Conservation (phyloP, 2,797 vertebrate species). For the Clarias fuscus region DNA sequence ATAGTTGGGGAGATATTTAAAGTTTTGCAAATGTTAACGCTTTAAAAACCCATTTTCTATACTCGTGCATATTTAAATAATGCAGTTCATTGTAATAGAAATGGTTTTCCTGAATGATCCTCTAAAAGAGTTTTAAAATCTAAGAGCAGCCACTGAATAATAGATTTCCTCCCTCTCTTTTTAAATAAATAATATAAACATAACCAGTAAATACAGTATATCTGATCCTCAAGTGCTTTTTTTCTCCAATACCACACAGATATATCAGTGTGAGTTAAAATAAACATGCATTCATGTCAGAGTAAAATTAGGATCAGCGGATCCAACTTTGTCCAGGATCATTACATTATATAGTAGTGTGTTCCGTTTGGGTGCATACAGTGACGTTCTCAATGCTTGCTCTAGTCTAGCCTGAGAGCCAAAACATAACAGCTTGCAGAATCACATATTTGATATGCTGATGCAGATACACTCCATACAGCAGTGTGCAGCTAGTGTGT, state of each 20-base stretch:
- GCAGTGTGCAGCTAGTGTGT: not conserved
- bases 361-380: not conserved
- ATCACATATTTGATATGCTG: not conserved
- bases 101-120: not conserved
- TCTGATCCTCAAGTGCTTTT: not conserved
- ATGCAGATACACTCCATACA: not conserved
- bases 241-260: not conserved
- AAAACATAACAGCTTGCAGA: not conserved
- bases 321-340: not conserved
- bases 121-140: not conserved
- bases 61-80: not conserved
- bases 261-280: not conserved
- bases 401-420: not conserved
- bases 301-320: not conserved
- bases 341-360: not conserved
- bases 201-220: not conserved
- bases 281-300: not conserved
- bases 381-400: not conserved
- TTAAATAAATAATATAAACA: slow-evolving; percentile 11
- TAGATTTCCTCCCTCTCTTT: not conserved
- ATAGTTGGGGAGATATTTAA: not conserved
- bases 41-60: not conserved
- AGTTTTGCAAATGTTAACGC: not conserved
- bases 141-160: not conserved
- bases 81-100: slow-evolving; percentile 17